These are phyloP conservation scores for Synergus japonicus DNA, from an alignment of 2,888 invertebrate genomes.

Conservation along the genomic window DNA sequence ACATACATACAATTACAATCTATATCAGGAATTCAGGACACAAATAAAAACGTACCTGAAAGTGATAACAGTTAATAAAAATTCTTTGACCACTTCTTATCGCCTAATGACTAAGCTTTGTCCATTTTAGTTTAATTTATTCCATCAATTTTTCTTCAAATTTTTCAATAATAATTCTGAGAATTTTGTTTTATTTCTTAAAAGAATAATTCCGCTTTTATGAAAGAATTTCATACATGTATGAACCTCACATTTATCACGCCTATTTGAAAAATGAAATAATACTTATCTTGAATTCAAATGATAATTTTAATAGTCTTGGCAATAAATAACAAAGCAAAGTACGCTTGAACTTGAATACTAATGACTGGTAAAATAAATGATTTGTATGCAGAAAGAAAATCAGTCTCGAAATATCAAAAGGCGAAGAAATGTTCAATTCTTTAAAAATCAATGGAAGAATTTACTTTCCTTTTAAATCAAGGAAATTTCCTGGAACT, in stretches of 20 bases:
- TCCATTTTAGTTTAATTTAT: neutral
- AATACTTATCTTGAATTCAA: constrained; percentile 3
- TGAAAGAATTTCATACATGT: too few species aligned
- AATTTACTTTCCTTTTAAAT: neutral
- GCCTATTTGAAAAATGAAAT: neutral
- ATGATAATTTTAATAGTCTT: neutral
- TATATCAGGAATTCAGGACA: neutral
- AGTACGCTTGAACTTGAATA: constrained; percentile 12
- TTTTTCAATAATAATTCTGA: neutral
- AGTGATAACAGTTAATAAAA: neutral
- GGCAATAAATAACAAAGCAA: neutral
- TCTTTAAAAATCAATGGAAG: neutral
- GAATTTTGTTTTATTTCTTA: neutral
- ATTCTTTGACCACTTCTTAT: neutral
- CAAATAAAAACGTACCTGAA: neutral
- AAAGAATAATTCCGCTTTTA: too few species aligned
- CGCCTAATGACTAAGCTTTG: neutral
- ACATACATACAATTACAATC: neutral
- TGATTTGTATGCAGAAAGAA: neutral
- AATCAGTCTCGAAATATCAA: neutral
- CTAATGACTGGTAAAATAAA: neutral
- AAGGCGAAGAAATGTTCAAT: neutral
- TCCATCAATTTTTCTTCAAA: neutral
- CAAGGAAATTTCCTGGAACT: neutral
- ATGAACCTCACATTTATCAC: neutral